Base-by-base conservation (phyloP, 2,888 invertebrate species). In the Drosophila mayaguana region DNA sequence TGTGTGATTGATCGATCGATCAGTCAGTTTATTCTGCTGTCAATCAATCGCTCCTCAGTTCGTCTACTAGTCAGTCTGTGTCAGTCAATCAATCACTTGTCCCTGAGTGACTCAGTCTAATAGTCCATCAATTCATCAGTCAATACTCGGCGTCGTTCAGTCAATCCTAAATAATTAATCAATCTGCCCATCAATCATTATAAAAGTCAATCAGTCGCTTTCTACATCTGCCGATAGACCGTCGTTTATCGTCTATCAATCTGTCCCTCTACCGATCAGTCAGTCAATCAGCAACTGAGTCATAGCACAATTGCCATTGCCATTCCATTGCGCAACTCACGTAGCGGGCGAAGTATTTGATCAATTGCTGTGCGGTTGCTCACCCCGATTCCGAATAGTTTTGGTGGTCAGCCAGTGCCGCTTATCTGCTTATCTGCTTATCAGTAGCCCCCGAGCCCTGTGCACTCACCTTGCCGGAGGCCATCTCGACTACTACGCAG, bases 401-500 rank as follows among this genome's bases (percentile, higher is more conserved):
- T 14, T 54, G 43, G 18, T 18, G 22, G 62, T 25, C 62, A 61
- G 3, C 32, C 5, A 20, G 3, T 18, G 25, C 28, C 20, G 25
- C 62, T 46, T 34, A 57, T 59, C 59, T 50, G 34, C 18, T 71
- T 65, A 75, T 66, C 72, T 50, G 34, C 18, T 71, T 65, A 75
- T 66, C 72, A 63, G 25, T 14, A 51, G 16, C 2, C 20, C 34
- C 43, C 16, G 32, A 11, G 5, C 2, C 2, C 11, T n/a, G 4
- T 14, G 28, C 38, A 62, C 75, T 77, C 76, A 97, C 97, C 95
- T 97, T 96, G 81, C 98, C 98, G 16, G 97, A 97, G 25, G 96
- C 95, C 98, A 99, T 98, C 93, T 99, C 98, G 0, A 98, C 96
- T 73, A 98, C 97, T 63, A 98, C 98, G 93, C 98, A 98, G 42